Evolutionary conservation across 1,140 invertebrate species (phyloP).

Genomic region (Prorops nasuta): DNA sequence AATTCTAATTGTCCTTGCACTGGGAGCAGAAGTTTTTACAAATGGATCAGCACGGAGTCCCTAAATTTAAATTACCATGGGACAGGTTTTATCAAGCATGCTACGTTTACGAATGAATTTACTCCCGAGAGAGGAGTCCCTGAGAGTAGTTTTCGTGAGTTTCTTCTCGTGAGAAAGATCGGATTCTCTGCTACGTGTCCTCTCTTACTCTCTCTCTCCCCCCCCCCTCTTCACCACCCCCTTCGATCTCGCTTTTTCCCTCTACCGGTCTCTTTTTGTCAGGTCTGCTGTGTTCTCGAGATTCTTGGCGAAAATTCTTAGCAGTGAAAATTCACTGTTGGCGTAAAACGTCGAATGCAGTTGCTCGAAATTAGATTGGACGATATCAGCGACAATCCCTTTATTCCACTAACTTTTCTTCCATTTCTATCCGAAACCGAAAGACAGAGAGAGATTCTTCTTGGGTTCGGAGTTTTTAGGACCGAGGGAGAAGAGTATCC

Average conservation of each 20-base stretch:
- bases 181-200: constrained; percentile 5
- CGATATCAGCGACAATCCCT: constrained; percentile 24
- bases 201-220: background rate
- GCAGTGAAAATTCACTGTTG: constrained; percentile 18
- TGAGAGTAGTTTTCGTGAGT: constrained; percentile 6
- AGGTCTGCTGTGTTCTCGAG: no score
- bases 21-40: no score
- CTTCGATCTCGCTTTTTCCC: constrained; percentile 14
- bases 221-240: background rate
- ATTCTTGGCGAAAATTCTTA: no score
- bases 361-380: constrained; percentile 36
- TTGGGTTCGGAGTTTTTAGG: no score
- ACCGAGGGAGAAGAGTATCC: no score
- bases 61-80: constrained; percentile 11
- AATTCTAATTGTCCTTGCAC: no score
- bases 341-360: constrained; percentile 25
- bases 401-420: constrained; percentile 1
- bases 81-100: constrained; percentile 6
- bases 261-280: constrained; percentile 12
- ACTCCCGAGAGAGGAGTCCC: background rate
- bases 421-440: no score
- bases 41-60: no score
- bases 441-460: no score
- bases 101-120: constrained; percentile 10
- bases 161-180: constrained; percentile 2